Percentiles rank a stretch among this genome's conserved stretches.
These are phyloP conservation scores for Diabrotica balteata DNA, from an alignment of 2,888 invertebrate species.

Conservation along the genomic window DNA sequence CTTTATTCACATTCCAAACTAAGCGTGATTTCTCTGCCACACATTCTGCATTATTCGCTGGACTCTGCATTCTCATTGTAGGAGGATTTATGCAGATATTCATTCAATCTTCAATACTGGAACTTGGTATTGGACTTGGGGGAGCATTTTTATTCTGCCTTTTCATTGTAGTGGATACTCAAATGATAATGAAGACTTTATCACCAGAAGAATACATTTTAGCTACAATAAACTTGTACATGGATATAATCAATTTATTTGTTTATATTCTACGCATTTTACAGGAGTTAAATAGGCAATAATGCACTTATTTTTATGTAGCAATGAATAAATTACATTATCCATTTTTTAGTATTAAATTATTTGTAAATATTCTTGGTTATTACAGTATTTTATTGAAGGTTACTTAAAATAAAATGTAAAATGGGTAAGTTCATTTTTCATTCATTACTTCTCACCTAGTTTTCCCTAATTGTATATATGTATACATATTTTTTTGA, in stretches of 20 bases:
- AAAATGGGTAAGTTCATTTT: too few relatives aligned
- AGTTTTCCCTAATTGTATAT: too few relatives aligned
- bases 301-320: not conserved
- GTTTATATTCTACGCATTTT: slow-evolving; percentile 79
- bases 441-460: too few relatives aligned
- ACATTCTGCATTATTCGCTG: slow-evolving; percentile 75
- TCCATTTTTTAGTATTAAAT: too few relatives aligned
- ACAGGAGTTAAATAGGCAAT: slow-evolving; percentile 53
- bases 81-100: slow-evolving; percentile 76
- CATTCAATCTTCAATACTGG: slow-evolving; percentile 74
- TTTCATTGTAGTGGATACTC: slow-evolving; percentile 86
- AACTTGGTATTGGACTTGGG: slow-evolving; percentile 73
- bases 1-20: slow-evolving; percentile 84
- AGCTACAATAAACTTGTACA: slow-evolving; percentile 75
- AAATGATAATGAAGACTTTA: slow-evolving; percentile 77
- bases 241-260: slow-evolving; percentile 89
- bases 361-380: too few relatives aligned
- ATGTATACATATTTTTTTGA: too few relatives aligned
- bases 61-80: slow-evolving; percentile 71
- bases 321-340: too few relatives aligned
- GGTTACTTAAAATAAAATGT: too few relatives aligned
- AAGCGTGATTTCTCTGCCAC: slow-evolving; percentile 83
- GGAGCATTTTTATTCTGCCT: slow-evolving; percentile 81
- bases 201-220: slow-evolving; percentile 85
- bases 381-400: too few relatives aligned